Percentiles rank a stretch among this genome's conserved stretches.
These are phyloP conservation scores for Solenodon paradoxus DNA, from an alignment of 2,113 vertebrate species.

Conservation along the genomic window DNA sequence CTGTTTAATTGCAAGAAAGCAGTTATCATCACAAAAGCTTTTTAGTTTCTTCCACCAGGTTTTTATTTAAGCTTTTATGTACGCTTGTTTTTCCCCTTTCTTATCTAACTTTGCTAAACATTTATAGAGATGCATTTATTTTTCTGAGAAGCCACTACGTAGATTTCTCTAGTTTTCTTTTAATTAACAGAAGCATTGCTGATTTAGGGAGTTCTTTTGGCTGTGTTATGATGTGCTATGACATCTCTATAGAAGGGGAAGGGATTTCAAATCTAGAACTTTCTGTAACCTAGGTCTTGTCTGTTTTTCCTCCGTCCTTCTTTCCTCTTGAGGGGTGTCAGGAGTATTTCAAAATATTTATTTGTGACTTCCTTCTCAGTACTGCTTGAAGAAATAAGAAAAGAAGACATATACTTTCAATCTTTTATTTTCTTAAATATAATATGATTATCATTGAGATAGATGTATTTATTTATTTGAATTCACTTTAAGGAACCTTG, in stretches of 20 bases:
- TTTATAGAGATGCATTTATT: not conserved
- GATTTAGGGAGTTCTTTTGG: not conserved
- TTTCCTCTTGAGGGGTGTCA: not conserved
- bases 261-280: not conserved
- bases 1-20: not conserved
- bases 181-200: not conserved
- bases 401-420: not conserved
- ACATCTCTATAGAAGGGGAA: not conserved
- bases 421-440: conserved; percentile 21
- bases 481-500: too few relatives aligned
- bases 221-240: not conserved
- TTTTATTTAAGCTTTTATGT: not conserved
- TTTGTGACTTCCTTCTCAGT: not conserved
- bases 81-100: not conserved
- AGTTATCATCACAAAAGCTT: not conserved
- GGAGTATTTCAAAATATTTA: not conserved
- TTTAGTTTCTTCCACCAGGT: not conserved
- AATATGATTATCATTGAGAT: not conserved
- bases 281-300: not conserved
- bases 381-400: not conserved
- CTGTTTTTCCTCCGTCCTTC: not conserved
- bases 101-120: not conserved
- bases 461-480: too few relatives aligned
- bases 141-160: not conserved
- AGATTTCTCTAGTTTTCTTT: not conserved